phyloP scores from a whole-genome alignment of 2,113 vertebrate species.

The Emydocephalus ijimae region DNA sequence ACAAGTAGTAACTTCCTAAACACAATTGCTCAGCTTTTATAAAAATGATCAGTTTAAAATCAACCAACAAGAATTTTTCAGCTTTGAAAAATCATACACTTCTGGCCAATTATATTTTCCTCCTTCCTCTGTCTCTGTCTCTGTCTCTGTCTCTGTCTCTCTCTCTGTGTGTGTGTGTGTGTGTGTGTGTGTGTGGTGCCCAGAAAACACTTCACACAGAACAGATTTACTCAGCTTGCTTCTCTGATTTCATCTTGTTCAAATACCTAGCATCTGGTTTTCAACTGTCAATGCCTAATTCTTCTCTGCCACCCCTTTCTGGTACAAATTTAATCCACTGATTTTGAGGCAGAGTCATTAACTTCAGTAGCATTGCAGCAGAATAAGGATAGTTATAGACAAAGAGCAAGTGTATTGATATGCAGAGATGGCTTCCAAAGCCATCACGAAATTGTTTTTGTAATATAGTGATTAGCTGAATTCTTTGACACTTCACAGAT shows the following conservation, averaged over 20 bases:
- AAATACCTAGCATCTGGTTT: slow-evolving; percentile 9
- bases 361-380: not conserved
- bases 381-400: not conserved
- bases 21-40: not conserved
- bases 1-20: not conserved
- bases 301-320: not conserved
- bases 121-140: not conserved
- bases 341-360: not conserved
- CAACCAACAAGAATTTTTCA: not conserved
- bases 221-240: not conserved
- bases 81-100: not conserved
- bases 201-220: not conserved
- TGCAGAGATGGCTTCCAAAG: slow-evolving; percentile 3
- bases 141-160: too few relatives aligned
- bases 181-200: too few relatives aligned
- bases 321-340: not conserved
- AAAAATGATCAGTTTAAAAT: not conserved
- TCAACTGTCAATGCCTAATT: not conserved
- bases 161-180: too few relatives aligned
- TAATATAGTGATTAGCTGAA: slow-evolving; percentile 4
- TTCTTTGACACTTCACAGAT: slow-evolving; percentile 28
- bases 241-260: not conserved
- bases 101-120: not conserved
- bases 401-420: not conserved
- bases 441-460: slow-evolving; percentile 11